Evolutionary conservation across 2,888 invertebrate species (phyloP), one percentile per base, ranked within the genome.

Genomic region (Helobdella robusta): DNA sequence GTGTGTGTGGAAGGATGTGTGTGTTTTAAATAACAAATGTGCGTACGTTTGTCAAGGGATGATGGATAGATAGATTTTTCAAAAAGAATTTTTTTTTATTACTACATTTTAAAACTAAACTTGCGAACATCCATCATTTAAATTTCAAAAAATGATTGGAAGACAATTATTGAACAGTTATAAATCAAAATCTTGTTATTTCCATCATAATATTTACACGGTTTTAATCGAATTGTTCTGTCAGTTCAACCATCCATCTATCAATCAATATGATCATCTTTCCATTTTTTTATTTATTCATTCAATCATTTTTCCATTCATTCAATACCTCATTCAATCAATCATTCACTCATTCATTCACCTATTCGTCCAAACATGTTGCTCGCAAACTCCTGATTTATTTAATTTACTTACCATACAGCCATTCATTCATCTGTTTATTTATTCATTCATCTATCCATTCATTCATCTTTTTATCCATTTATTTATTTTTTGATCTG

Each of bases 291-390:
- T 50, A 28, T 56, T 1, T 30, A 28, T n/a, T 30, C 32, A 32
- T 8, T 56, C 5, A 54, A 4, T 20, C 8, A 54, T 1, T 56
- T 6, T 30, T 4, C 32, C 15, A 52, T 23, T 15, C 2, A 1
- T 52, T 52, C 15, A 56, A 15, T 56, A n/a, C 28, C 15, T 56
- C 32, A 56, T 30, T 56, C 56, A 54, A 25, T 54, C 54, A 54
- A 25, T 54, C 54, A 54, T 5, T 54, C 2, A 20, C 15, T 30
- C 56, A 30, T 30, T 56, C 56, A 20, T 30, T 56, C 56, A 20
- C n/a, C 15, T 32, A 56, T 56, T 54, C 54, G 30, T 54, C 4
- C 3, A 54, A 28, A 28, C 3, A 20, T 54, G 23, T n/a, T n/a
- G n/a, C n/a, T n/a, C n/a, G n/a, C n/a, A n/a, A n/a, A n/a, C n/a